phyloP scores from a whole-genome alignment of 2,888 invertebrate genomes.

The Frankliniella intonsa region DNA sequence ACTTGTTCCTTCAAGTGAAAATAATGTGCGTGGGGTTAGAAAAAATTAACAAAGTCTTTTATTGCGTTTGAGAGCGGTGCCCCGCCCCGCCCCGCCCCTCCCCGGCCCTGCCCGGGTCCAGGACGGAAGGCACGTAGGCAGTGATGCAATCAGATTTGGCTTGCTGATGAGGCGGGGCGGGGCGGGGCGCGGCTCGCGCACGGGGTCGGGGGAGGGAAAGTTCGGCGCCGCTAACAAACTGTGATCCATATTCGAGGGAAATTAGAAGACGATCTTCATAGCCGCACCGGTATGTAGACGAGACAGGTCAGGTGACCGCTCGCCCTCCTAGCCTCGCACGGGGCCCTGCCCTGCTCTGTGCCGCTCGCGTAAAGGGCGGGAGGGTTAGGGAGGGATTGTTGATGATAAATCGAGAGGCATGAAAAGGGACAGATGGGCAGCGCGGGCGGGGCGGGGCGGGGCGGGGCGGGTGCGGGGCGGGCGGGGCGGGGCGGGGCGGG shows the following conservation, averaged over 20 bases:
- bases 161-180: background rate
- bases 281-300: background rate
- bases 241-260: no score
- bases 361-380: background rate
- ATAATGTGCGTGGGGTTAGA: no score
- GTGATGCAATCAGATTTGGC: background rate
- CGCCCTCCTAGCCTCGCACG: background rate
- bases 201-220: background rate
- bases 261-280: background rate
- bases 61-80: no score
- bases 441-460: background rate
- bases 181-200: background rate
- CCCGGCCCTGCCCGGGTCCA: no score
- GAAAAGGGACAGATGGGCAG: background rate
- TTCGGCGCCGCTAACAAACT: no score
- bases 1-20: no score
- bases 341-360: background rate
- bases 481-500: background rate
- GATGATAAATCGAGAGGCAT: background rate
- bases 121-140: background rate
- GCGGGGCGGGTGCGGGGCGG: background rate
- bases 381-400: background rate
- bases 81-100: background rate
- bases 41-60: no score
- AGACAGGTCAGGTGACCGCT: background rate